Conservation (phyloP, 2,113 vertebrate genomes). For the Macrotis lagotis region DNA sequence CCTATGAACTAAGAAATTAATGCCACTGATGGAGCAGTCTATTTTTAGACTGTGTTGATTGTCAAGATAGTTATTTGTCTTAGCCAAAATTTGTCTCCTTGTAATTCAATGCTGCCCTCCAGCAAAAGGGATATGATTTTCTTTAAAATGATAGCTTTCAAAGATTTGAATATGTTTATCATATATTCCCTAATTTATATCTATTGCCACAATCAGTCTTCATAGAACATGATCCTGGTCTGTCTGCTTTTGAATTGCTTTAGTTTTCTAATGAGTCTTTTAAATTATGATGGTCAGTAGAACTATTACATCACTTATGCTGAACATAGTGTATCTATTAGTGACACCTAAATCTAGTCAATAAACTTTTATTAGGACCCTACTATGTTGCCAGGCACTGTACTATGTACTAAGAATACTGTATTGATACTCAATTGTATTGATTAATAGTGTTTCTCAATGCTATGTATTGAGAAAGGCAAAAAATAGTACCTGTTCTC, state of each 20-base stretch:
- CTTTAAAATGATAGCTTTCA: neutral
- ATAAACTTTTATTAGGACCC: neutral
- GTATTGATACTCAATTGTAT: too few species aligned
- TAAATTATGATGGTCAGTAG: neutral
- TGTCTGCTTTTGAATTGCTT: neutral
- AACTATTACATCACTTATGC: neutral
- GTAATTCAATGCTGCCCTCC: neutral
- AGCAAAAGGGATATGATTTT: neutral
- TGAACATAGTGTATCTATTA: neutral
- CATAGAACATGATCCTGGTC: neutral
- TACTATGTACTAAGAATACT: neutral
- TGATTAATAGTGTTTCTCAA: too few species aligned
- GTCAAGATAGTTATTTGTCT: neutral
- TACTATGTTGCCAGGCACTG: neutral
- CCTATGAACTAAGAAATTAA: neutral
- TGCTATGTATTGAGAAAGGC: too few species aligned
- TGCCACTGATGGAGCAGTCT: neutral
- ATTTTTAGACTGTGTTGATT: neutral
- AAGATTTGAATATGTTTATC: neutral
- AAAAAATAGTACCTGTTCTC: neutral
- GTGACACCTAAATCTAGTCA: neutral
- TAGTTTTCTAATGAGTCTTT: neutral
- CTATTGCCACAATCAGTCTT: neutral
- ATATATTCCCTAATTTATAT: neutral
- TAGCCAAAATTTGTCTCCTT: neutral